Base-by-base conservation (phyloP, 2,113 vertebrate genomes). In the Stomatorhinus ivindoensis region DNA sequence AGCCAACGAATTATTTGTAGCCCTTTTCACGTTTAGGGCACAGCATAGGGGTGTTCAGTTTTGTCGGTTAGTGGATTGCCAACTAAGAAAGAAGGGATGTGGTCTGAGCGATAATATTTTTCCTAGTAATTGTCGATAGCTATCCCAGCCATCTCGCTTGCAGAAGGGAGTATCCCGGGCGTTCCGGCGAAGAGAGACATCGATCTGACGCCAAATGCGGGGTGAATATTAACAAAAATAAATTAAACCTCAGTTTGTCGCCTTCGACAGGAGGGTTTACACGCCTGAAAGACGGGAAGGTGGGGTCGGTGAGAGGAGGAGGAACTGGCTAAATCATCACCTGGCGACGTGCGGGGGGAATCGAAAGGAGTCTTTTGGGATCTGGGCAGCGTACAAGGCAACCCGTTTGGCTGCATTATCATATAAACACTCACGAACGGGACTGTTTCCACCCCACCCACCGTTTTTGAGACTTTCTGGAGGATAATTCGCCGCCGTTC, bases 221-320 rank as follows among this genome's bases (percentile, higher is more conserved):
- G 44, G 85, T 35, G 39, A 61, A 80, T 61, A 51, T 69, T 51
- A 51, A 55, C 5, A 50, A 21, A 55, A 55, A 55, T 4, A 21
- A 55, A 55, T 24, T 48, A 58, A 90, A 82, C 55, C 89, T 24
- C 65, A 50, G 69, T 55, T 80, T 82, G 48, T 46, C 17, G 65
- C 42, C 65, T 87, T 69, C 92, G 92, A 91, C 92, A 39, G 85
- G 89, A 91, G 91, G 61, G 61, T 69, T 69, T 69, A 11, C 61
- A 31, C n/a, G 4, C 76, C 86, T 89, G 82, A 90, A 91, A 91
- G 90, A 91, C 91, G 87, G 90, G 94, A 96, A 96, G 95, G 95
- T 95, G 95, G 94, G 95, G 95, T 94, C 93, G 94, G 90, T 90
- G 92, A 92, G 90, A 92, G 93, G 92, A 93, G 92, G 92, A 93